These are phyloP conservation scores for Margarornis squamiger DNA, from an alignment of 2,797 vertebrate species.

Conservation along the genomic window DNA sequence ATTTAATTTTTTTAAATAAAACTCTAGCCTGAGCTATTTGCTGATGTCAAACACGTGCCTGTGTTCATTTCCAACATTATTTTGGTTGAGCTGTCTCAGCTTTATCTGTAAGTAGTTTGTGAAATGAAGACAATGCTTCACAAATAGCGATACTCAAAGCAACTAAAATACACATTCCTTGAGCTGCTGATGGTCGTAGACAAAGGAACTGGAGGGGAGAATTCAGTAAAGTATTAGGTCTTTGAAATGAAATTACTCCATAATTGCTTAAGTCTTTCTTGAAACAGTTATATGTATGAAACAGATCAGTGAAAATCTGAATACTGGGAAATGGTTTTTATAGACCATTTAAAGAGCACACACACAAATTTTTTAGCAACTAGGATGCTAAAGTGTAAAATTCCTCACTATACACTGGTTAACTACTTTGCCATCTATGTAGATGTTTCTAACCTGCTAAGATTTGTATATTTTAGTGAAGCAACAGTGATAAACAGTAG, in stretches of 20 bases:
- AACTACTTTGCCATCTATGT: not conserved
- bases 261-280: not conserved
- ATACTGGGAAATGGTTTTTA: not conserved
- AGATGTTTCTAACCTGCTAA: not conserved
- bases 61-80: not conserved
- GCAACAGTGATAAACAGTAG: not conserved
- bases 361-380: not conserved
- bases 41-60: not conserved
- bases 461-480: not conserved
- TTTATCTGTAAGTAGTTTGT: not conserved
- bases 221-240: not conserved
- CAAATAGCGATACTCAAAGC: not conserved
- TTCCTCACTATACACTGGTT: not conserved
- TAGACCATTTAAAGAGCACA: not conserved
- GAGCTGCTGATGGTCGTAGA: not conserved
- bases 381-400: not conserved
- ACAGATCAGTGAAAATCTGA: not conserved
- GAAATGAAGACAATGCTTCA: not conserved
- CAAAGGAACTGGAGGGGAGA: not conserved
- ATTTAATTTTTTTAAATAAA: not conserved
- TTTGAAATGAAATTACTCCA: not conserved
- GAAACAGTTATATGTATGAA: not conserved
- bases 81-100: not conserved
- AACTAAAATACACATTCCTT: not conserved
- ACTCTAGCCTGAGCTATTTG: not conserved